A percentile compares a stretch with the other conserved stretches of the same genome.
Conservation (phyloP, 2,113 vertebrate species). For the Taurulus bubalis region DNA sequence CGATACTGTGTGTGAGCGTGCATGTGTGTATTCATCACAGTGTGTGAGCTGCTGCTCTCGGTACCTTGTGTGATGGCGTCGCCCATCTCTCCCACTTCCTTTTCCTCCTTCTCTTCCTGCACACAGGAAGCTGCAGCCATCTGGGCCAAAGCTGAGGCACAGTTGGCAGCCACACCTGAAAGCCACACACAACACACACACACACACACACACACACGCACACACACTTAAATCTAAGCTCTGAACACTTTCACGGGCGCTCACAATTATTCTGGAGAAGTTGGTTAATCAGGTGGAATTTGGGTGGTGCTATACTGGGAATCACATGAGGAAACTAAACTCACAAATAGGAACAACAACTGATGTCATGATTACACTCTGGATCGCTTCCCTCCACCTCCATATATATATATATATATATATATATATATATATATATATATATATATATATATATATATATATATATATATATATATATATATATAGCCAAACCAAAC, state of each 20-base stretch:
- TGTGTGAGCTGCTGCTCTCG: neutral
- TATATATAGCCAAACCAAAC: too few species aligned
- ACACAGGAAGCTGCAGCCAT: slow-evolving; percentile 99
- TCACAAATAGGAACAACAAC: too few species aligned
- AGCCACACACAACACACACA: too few species aligned
- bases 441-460: too few species aligned
- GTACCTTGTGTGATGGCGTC: slow-evolving; percentile 95
- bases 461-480: too few species aligned
- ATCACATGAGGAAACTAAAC: neutral
- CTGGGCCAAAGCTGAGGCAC: slow-evolving; percentile 96
- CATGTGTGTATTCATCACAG: neutral
- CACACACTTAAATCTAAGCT: slow-evolving; percentile 3
- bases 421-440: neutral
- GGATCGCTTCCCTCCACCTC: neutral
- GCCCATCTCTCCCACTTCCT: slow-evolving; percentile 86
- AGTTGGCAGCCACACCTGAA: slow-evolving; percentile 96
- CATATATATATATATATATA: neutral
- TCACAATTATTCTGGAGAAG: too few species aligned
- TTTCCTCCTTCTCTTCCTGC: slow-evolving; percentile 95
- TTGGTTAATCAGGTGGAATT: neutral
- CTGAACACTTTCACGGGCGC: neutral
- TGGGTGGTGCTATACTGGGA: neutral
- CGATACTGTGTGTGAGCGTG: neutral
- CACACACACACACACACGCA: slow-evolving; percentile 16
- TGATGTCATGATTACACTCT: too few species aligned